A percentile compares a stretch with the other conserved stretches of the same genome.
Evolutionary conservation across 2,888 invertebrate species (phyloP).

Genomic region (Tolmerus cingulatus): DNA sequence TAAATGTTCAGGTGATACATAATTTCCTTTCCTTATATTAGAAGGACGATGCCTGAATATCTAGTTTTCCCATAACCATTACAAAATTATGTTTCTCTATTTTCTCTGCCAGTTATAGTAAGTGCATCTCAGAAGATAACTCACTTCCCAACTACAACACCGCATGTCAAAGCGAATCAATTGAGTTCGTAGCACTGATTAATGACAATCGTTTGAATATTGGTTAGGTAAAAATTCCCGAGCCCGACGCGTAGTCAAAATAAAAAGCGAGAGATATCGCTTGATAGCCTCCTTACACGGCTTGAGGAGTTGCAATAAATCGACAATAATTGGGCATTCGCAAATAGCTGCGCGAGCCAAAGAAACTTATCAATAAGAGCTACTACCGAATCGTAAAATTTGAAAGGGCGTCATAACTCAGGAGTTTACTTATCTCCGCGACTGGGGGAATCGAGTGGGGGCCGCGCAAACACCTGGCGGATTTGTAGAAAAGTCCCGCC

Average conservation of each 20-base stretch:
- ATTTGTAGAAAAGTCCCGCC: not conserved
- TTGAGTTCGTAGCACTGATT: not conserved
- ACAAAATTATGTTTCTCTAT: not conserved
- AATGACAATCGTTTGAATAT: not conserved
- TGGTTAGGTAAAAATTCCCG: not conserved
- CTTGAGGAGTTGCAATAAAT: not conserved
- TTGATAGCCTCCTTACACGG: not conserved
- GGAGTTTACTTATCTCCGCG: constrained; percentile 20
- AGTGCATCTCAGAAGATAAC: not conserved
- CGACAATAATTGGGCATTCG: not conserved
- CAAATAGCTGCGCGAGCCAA: not conserved
- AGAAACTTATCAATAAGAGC: constrained; percentile 8
- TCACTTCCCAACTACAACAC: not conserved
- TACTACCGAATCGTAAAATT: constrained; percentile 30
- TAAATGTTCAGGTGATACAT: too few species aligned
- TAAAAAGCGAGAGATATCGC: not conserved
- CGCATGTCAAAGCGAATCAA: not conserved
- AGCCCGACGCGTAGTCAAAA: not conserved
- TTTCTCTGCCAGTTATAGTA: not conserved
- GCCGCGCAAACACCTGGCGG: constrained; percentile 24
- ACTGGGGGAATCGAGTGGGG: not conserved
- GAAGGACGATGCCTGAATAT: not conserved
- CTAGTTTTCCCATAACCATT: not conserved
- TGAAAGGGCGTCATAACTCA: constrained; percentile 34
- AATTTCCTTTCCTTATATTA: not conserved